Percentiles rank a stretch among this genome's conserved stretches.
phyloP scores from a whole-genome alignment of 92 coral and sea anemone species.

The Muricea muricata region DNA sequence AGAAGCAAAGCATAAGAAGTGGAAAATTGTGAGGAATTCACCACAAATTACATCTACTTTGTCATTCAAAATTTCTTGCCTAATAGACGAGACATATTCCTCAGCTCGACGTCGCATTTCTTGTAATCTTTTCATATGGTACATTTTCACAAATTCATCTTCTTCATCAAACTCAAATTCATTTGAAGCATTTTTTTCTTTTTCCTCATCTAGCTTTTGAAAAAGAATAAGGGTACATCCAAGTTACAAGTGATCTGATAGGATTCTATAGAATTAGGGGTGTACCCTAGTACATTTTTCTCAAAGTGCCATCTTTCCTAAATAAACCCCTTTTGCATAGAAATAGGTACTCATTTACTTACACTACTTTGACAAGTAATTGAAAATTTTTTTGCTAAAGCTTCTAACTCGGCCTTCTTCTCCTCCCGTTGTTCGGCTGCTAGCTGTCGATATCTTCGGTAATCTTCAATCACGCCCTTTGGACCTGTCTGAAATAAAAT shows the following conservation, averaged over 20 bases:
- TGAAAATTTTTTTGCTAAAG: conserved; percentile 82
- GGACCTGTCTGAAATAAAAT: conserved; percentile 93
- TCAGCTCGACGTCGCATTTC: conserved; percentile 92
- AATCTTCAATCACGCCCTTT: conserved; percentile 94
- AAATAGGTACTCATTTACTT: too few relatives aligned
- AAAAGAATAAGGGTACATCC: background rate
- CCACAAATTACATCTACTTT: background rate
- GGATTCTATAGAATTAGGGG: too few relatives aligned
- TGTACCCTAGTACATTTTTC: too few relatives aligned
- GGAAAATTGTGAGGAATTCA: background rate
- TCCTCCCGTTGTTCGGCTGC: conserved; percentile 87
- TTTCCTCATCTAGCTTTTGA: conserved; percentile 85
- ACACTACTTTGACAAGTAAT: conserved; percentile 96
- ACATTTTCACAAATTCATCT: conserved; percentile 89
- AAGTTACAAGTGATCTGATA: background rate
- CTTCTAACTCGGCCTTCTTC: conserved; percentile 78
- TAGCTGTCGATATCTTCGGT: conserved; percentile 87
- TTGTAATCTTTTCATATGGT: conserved; percentile 85
- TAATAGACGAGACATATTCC: conserved; percentile 68
- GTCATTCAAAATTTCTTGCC: conserved; percentile 40
- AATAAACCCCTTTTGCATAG: too few relatives aligned
- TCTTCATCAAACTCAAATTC: conserved; percentile 85
- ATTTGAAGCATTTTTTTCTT: conserved; percentile 77
- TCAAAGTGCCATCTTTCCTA: too few relatives aligned
- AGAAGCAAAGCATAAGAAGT: background rate